phyloP scores from a whole-genome alignment of 1,140 invertebrate species.

The Acyrthosiphon pisum region DNA sequence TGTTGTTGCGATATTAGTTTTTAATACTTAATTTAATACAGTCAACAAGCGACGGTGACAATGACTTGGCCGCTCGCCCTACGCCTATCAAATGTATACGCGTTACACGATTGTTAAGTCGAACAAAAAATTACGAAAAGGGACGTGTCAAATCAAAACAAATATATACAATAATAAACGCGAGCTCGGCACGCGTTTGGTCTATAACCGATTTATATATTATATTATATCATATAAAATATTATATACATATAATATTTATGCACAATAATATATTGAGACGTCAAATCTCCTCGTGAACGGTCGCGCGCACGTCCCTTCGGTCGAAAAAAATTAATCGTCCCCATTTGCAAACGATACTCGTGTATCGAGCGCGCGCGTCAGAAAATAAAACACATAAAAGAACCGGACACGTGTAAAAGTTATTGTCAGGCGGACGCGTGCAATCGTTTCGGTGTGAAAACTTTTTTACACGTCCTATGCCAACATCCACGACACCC shows the following conservation, averaged over 20 bases:
- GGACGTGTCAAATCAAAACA: conserved; percentile 55
- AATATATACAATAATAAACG: conserved; percentile 42
- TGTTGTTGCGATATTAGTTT: conserved; percentile 33
- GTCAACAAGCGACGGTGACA: neutral
- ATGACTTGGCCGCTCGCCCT: neutral
- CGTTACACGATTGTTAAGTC: conserved; percentile 26
- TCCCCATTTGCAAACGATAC: conserved; percentile 50
- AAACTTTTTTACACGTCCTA: conserved; percentile 46
- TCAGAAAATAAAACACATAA: conserved; percentile 41
- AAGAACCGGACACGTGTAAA: conserved; percentile 56
- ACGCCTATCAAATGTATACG: neutral
- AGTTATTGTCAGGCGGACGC: conserved; percentile 47
- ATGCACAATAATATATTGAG: conserved; percentile 37
- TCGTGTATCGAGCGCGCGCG: neutral
- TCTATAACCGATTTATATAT: conserved; percentile 1
- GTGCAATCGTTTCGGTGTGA: conserved; percentile 54
- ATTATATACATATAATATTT: neutral
- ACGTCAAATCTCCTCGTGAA: conserved; percentile 47
- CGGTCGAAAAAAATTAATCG: conserved; percentile 46
- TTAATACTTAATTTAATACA: conserved; percentile 50
- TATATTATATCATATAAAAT: neutral
- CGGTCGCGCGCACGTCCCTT: conserved; percentile 8
- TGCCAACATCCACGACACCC: neutral
- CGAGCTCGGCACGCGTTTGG: conserved; percentile 21
- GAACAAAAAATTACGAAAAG: conserved; percentile 49